Evolutionary conservation across 2,888 invertebrate species (phyloP).

Genomic region (Amphipoea oculea): DNA sequence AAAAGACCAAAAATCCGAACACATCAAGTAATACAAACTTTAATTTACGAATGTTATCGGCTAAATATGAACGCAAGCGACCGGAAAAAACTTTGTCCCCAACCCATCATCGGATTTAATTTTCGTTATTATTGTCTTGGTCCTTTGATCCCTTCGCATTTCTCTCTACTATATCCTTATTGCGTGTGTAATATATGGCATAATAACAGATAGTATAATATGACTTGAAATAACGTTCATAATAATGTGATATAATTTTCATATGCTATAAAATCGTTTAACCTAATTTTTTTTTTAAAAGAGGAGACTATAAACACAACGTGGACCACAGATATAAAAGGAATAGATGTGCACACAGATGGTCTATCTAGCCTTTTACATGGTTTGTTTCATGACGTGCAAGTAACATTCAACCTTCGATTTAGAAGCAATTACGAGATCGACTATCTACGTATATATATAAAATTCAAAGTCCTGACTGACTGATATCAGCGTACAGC

Average conservation of each 20-base stretch:
- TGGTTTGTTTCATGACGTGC: background rate
- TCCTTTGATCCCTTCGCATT: slow-evolving; percentile 46
- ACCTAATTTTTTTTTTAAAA: background rate
- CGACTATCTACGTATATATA: background rate
- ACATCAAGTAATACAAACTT: background rate
- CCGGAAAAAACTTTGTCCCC: slow-evolving; percentile 12
- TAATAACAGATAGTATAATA: too few relatives aligned
- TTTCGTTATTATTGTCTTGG: slow-evolving; percentile 36
- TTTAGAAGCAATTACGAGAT: background rate
- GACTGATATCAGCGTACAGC: too few relatives aligned
- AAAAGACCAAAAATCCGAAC: background rate
- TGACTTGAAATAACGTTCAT: too few relatives aligned
- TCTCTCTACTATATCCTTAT: slow-evolving; percentile 3
- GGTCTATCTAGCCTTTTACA: background rate
- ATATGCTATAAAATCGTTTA: too few relatives aligned
- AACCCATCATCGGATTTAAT: slow-evolving; percentile 29
- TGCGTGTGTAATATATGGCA: too few relatives aligned
- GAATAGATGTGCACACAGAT: background rate
- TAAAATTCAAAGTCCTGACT: too few relatives aligned
- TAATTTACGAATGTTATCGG: too few relatives aligned
- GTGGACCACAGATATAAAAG: background rate
- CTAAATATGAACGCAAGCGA: background rate
- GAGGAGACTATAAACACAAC: slow-evolving; percentile 4
- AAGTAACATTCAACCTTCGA: background rate
- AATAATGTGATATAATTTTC: too few relatives aligned